phyloP scores from a whole-genome alignment of 2,888 invertebrate species.

The Bellardia bayeri region DNA sequence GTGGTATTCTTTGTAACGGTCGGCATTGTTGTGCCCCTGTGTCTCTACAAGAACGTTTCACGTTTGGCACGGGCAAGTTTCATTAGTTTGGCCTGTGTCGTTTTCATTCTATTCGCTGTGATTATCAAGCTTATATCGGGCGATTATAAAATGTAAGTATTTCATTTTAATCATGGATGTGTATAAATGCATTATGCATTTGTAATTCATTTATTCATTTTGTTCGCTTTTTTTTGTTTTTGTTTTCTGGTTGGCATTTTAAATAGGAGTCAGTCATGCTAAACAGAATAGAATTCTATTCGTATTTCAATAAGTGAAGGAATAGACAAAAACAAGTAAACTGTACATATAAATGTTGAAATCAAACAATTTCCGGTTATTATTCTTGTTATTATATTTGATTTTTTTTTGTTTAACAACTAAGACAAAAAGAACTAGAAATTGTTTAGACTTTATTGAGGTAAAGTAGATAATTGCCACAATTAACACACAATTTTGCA shows the following conservation, averaged over 20 bases:
- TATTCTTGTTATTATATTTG: constrained; percentile 20
- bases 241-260: constrained; percentile 3
- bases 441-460: constrained; percentile 42
- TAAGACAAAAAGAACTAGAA: constrained; percentile 9
- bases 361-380: constrained; percentile 55
- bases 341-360: constrained; percentile 61
- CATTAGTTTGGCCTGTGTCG: constrained; percentile 88
- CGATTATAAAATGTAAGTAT: constrained; percentile 88
- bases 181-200: constrained; percentile 18
- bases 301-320: constrained; percentile 16
- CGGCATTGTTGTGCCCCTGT: constrained; percentile 90
- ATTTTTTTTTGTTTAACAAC: background rate
- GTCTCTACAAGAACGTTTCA: constrained; percentile 90
- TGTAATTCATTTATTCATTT: constrained; percentile 24
- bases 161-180: constrained; percentile 27
- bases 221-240: background rate
- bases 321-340: constrained; percentile 22
- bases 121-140: constrained; percentile 84
- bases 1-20: constrained; percentile 90
- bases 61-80: constrained; percentile 84
- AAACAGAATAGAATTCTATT: constrained; percentile 40
- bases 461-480: constrained; percentile 48
- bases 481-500: constrained; percentile 52
- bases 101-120: constrained; percentile 89
- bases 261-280: background rate